Evolutionary conservation across 2,797 vertebrate species (phyloP), one percentile per base, ranked within the genome.

Genomic region (Halcyon chelicuti): DNA sequence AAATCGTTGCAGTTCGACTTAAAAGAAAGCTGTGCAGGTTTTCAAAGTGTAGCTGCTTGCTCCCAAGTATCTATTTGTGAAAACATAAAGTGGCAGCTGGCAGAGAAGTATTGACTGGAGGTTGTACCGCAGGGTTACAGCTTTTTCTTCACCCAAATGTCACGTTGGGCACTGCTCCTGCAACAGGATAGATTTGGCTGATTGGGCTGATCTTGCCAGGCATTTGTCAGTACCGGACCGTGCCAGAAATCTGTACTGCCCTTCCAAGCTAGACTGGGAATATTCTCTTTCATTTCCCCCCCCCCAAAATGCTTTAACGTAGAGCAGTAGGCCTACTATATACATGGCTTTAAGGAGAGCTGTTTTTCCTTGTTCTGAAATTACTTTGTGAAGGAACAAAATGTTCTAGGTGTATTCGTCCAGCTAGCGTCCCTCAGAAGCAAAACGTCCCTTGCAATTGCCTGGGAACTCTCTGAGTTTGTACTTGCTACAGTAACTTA

Each of bases 401-500:
- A 62, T 6, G 9, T 92, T 88, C 77, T 78, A 31, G 58, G 42
- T 86, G 1, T 2, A 10, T 58, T 68, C 74, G 37, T 92, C 66
- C 42, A 86, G n/a, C 62, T 51, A 40, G 5, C 23, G n/a, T 76
- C 71, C 23, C 55, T 81, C 1, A 4, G 66, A 40, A 49, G 70
- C 85, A 66, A 20, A 90, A 72, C 33, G 54, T 51, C n/a, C 28
- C 14, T 81, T 77, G 46, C 1, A 15, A 26, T 22, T 72, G 54
- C 73, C 44, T 75, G 75, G 49, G 86, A 73, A 20, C 52, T 31
- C 90, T 71, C 29, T 22, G 46, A 5, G 18, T 42, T 83, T 88
- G 21, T 83, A 21, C 86, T 95, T 93, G 83, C 21, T 86, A 19
- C 66, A 37, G 68, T 86, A 75, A 86, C 54, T 91, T 72, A 60